Evolutionary conservation across 2,888 invertebrate genomes (phyloP), one percentile per base, ranked within the genome.

Genomic region (Euplagia quadripunctaria): DNA sequence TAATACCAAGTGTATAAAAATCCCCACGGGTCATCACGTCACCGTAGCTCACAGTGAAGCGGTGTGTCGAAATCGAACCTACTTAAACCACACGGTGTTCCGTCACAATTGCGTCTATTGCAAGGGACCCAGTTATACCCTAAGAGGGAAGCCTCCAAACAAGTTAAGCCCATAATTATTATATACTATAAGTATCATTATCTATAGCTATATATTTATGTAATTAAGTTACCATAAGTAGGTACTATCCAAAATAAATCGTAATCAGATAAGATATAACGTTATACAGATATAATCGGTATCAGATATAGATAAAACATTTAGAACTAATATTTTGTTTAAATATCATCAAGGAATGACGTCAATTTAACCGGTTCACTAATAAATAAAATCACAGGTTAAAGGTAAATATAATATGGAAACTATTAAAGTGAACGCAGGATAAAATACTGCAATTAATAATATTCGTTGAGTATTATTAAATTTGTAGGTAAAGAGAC

Each of bases 241-340:
- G 8, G 1, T 46, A 61, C 58, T 20, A 20, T 61, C 14, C 31
- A 31, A 5, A 14, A 61, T 61, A 61, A 61, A 61, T 31, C 61
- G 61, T 61, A 61, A 61, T 61, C 61, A 14, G 12, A 31, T 61
- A 61, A 61, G 61, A 31, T 61, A 31, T 31, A 61, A 61, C 31
- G 61, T 61, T 61, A 61, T 1, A 61, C 31, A 61, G 61, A 61
- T 61, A 61, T 31, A 31, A 58, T 61, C 31, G 61, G 12, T 61
- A 61, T 31, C 61, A 61, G 20, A 61, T 31, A 61, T 31, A 14
- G 6, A 14, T 43, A 42, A 68, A 68, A 68, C 68, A 58, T 58
- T 43, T 51, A 68, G 12, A 43, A 41, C 16, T 7, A 20, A 68
- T 12, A 20, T 68, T 43, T 58, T n/a, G 20, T 68, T 68, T 7